phyloP scores from a whole-genome alignment of 2,888 invertebrate species.

The Agrotis clavis region DNA sequence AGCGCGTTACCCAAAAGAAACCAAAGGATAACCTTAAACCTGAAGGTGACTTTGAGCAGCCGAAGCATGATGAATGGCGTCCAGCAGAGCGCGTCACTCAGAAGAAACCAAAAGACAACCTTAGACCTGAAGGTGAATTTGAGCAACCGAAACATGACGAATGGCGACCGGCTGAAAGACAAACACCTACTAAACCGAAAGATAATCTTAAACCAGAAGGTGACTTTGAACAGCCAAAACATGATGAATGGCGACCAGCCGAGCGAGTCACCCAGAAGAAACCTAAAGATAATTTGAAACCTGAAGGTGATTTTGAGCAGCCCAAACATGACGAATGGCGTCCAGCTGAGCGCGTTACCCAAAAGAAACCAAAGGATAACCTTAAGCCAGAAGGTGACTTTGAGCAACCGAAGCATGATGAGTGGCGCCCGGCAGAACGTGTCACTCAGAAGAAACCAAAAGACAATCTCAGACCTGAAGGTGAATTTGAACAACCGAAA shows the following conservation, averaged over 20 bases:
- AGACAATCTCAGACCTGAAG: conserved; percentile 51
- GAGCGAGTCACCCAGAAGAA: conserved; percentile 81
- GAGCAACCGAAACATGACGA: conserved; percentile 23
- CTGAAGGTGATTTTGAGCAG: conserved; percentile 89
- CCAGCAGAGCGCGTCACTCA: conserved; percentile 75
- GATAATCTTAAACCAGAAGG: conserved; percentile 92
- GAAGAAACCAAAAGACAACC: conserved; percentile 74
- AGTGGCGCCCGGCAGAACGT: conserved; percentile 55
- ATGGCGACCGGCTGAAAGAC: conserved; percentile 79
- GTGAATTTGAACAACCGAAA: conserved; percentile 51
- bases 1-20: conserved; percentile 65
- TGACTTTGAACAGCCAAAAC: conserved; percentile 73
- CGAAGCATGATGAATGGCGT: conserved; percentile 75
- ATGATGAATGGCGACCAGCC: conserved; percentile 81
- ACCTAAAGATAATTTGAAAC: conserved; percentile 89
- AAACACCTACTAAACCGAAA: conserved; percentile 88
- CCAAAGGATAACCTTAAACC: conserved; percentile 85
- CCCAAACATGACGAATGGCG: conserved; percentile 79
- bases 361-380: conserved; percentile 82
- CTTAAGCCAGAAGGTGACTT: conserved; percentile 91
- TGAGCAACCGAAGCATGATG: conserved; percentile 71
- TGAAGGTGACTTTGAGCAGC: conserved; percentile 78
- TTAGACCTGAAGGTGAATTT: conserved; percentile 67
- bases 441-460: conserved; percentile 26
- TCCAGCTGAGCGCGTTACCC: conserved; percentile 78